Base-by-base conservation (phyloP, 2,888 invertebrate species). In the Brassicogethes aeneus region DNA sequence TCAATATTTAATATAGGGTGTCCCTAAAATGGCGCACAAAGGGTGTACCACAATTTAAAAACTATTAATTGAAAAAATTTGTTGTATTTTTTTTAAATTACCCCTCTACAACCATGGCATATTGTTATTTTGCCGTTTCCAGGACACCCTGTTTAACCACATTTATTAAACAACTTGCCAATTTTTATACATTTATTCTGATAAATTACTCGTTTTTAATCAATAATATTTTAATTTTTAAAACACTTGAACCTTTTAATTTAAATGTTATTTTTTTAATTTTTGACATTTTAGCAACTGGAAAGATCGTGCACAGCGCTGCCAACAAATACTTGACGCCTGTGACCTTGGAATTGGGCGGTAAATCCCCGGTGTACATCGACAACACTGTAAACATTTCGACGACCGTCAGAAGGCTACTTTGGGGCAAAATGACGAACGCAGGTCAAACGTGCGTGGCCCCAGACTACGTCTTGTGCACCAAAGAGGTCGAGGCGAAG, bases 381-480 rank as follows among this genome's bases (percentile, higher is more conserved):
- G 94, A 94, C 67, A 81, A 77, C 51, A 77, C 85, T 2, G 85
- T 77, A 0, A 82, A 96, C 64, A 66, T 95, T 33, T 71, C 74
- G 13, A 72, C 85, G 2, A 80, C 90, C 0, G 80, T 80, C 0
- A 85, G 81, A 57, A 76, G 97, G 17, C 72, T 97, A 10, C 67
- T 93, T 3, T 97, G 96, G 96, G 96, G 95, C 14, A 97, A 97
- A 71, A 81, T 81, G 54, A 77, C 86, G 44, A 97, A 97, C 68
- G 75, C 73, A 5, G 95, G 96, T 0, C 95, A 96, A 70, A 95
- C 93, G 0, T 96, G 96, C 67, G 86, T 96, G 47, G 93, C 95
- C 0, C 94, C 95, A 0, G 95, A 96, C 70, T 96, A 93, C 61
- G 59, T 96, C 15, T 70, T 95, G 2, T 90, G 90, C 67, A 77